These are phyloP conservation scores for Ciconia boyciana DNA, from an alignment of 2,113 vertebrate species.

Conservation along the genomic window DNA sequence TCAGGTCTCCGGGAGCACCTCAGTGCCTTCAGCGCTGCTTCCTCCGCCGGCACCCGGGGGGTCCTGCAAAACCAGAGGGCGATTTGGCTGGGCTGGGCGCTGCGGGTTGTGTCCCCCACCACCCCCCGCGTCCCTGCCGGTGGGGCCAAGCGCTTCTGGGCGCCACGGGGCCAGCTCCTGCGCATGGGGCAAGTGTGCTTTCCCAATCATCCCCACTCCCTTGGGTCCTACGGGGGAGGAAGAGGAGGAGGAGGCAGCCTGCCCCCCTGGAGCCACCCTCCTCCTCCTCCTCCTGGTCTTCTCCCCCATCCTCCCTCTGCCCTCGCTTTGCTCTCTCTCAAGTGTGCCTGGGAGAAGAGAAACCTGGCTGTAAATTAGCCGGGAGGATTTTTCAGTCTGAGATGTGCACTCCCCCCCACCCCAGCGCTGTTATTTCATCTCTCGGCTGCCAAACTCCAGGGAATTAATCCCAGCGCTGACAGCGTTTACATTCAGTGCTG, in stretches of 20 bases:
- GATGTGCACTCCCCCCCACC: not conserved
- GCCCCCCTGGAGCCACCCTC: not conserved
- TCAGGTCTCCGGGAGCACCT: not conserved
- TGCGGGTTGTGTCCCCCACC: accelerated
- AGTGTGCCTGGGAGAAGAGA: not conserved
- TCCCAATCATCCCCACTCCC: not conserved
- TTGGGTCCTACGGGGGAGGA: not conserved
- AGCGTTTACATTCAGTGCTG: conserved; percentile 59
- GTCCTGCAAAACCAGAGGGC: not conserved
- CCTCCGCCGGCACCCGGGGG: not conserved
- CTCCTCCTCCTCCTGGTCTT: not conserved
- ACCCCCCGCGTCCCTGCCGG: not conserved
- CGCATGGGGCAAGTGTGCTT: accelerated
- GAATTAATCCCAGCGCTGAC: conserved; percentile 64
- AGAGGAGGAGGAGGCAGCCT: not conserved
- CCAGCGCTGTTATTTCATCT: conserved; percentile 7
- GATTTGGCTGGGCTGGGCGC: not conserved
- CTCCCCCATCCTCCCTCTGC: not conserved
- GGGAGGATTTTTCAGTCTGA: conserved; percentile 7
- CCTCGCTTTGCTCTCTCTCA: not conserved
- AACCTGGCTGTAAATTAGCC: not conserved
- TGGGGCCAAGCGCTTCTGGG: not conserved
- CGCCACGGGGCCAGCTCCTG: not conserved
- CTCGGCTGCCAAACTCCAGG: conserved; percentile 19
- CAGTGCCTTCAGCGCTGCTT: not conserved